Evolutionary conservation across 2,888 invertebrate species (phyloP).

Genomic region (Xestobium rufovillosum): DNA sequence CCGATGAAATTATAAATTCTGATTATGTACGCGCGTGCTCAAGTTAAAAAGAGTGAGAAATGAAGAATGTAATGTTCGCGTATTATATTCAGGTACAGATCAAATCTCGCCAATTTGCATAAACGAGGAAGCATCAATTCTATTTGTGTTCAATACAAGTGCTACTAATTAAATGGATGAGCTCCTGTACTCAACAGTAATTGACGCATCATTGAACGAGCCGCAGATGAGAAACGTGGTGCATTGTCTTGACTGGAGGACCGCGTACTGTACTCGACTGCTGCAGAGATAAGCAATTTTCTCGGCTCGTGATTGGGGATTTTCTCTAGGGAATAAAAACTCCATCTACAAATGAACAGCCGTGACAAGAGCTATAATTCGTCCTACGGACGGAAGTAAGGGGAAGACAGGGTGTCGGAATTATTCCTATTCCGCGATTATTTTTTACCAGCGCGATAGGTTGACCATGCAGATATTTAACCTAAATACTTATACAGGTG

Average conservation of each 20-base stretch:
- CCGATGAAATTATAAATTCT: too few species aligned
- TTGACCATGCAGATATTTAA: too few species aligned
- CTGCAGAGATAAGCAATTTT: conserved; percentile 56
- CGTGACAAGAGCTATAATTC: conserved; percentile 65
- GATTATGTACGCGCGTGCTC: too few species aligned
- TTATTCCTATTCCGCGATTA: too few species aligned
- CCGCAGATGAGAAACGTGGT: conserved; percentile 27
- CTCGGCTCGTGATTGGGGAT: conserved; percentile 62
- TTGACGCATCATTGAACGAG: conserved; percentile 33
- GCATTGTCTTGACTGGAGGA: conserved; percentile 33
- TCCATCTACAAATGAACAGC: conserved; percentile 66
- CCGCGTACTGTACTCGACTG: conserved; percentile 30
- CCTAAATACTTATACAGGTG: too few species aligned
- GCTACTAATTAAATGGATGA: conserved; percentile 35
- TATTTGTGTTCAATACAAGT: conserved; percentile 38
- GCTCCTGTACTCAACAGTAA: conserved; percentile 32
- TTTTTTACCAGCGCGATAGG: too few species aligned
- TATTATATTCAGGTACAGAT: too few species aligned
- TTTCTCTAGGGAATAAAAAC: conserved; percentile 58
- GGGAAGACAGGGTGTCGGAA: conserved; percentile 38
- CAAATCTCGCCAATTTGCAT: too few species aligned
- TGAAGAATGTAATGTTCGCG: too few species aligned
- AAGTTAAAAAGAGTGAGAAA: too few species aligned
- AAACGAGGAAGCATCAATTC: too few species aligned
- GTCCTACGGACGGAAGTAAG: conserved; percentile 43